Percentiles rank a stretch among this genome's conserved stretches.
Evolutionary conservation across 2,888 invertebrate species (phyloP).

Genomic region (Ochlodes sylvanus): DNA sequence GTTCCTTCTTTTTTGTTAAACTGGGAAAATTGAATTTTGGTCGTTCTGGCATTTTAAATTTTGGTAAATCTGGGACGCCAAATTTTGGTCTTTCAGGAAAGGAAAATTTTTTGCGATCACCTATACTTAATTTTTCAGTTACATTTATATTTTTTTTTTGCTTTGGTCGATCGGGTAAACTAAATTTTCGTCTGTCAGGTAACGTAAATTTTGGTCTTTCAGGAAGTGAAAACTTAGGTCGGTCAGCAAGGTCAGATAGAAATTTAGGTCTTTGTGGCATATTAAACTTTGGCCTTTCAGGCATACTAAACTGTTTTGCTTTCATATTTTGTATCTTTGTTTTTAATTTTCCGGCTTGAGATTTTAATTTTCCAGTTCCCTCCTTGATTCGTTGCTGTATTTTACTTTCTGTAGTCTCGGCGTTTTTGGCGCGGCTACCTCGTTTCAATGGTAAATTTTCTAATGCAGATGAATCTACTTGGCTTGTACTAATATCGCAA

Average conservation of each 20-base stretch:
- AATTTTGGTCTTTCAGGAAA: slow-evolving; percentile 86
- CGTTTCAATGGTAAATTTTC: slow-evolving; percentile 87
- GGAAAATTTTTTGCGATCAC: slow-evolving; percentile 86
- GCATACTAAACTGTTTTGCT: slow-evolving; percentile 80
- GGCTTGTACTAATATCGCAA: slow-evolving; percentile 87
- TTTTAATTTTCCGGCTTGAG: slow-evolving; percentile 90
- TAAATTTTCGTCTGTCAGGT: slow-evolving; percentile 87
- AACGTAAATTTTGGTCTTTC: slow-evolving; percentile 84
- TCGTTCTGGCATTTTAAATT: slow-evolving; percentile 85
- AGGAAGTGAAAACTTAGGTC: slow-evolving; percentile 83
- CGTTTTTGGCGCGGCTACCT: slow-evolving; percentile 81
- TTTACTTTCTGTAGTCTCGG: slow-evolving; percentile 81
- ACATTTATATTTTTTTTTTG: slow-evolving; percentile 75
- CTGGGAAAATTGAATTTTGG: slow-evolving; percentile 87
- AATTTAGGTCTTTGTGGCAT: slow-evolving; percentile 84
- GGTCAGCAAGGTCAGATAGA: slow-evolving; percentile 70
- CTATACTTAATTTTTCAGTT: slow-evolving; percentile 81
- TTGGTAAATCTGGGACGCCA: slow-evolving; percentile 82
- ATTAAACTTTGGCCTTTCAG: slow-evolving; percentile 84
- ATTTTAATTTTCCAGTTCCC: slow-evolving; percentile 89
- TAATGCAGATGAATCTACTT: slow-evolving; percentile 88
- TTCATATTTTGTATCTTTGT: slow-evolving; percentile 87
- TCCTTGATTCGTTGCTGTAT: slow-evolving; percentile 88
- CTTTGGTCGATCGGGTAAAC: slow-evolving; percentile 86
- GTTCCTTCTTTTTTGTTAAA: slow-evolving; percentile 81